Evolutionary conservation across 2,797 vertebrate species (phyloP).

Genomic region (Danionella dracula): DNA sequence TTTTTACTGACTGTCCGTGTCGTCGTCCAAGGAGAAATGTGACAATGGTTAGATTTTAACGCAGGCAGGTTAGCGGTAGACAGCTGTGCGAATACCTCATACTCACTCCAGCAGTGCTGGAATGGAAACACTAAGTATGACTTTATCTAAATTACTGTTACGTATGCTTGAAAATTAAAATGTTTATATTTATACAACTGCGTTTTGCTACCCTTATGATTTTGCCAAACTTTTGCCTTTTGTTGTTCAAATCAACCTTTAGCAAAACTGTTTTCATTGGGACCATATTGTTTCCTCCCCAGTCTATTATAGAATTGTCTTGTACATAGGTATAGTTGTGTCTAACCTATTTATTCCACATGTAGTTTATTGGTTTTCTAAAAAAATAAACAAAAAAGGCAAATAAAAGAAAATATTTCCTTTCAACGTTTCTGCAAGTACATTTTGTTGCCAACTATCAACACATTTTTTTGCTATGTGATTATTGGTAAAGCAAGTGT

Average conservation of each 20-base stretch:
- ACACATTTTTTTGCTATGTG: too few relatives aligned
- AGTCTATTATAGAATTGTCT: slow-evolving; percentile 67
- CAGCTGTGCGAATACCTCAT: slow-evolving; percentile 53
- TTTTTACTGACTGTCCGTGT: slow-evolving; percentile 31
- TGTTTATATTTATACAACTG: slow-evolving; percentile 49
- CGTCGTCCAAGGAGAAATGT: slow-evolving; percentile 30
- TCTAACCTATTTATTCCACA: slow-evolving; percentile 89
- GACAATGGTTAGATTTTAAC: slow-evolving; percentile 41
- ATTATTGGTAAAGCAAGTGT: too few relatives aligned
- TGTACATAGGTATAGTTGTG: slow-evolving; percentile 81
- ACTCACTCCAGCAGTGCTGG: slow-evolving; percentile 56
- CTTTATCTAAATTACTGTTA: slow-evolving; percentile 46
- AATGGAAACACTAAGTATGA: slow-evolving; percentile 53
- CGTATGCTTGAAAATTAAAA: slow-evolving; percentile 51
- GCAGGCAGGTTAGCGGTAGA: slow-evolving; percentile 40
- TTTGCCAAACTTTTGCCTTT: slow-evolving; percentile 51
- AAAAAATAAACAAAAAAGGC: slow-evolving; percentile 37
- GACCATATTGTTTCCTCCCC: slow-evolving; percentile 44
- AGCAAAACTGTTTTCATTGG: slow-evolving; percentile 49
- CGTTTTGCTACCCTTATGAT: slow-evolving; percentile 42
- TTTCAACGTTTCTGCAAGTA: slow-evolving; percentile 31
- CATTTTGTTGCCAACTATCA: neutral
- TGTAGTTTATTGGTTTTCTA: slow-evolving; percentile 88
- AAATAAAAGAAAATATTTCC: slow-evolving; percentile 40
- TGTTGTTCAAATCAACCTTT: slow-evolving; percentile 46